phyloP scores from a whole-genome alignment of 30 jellyfish, hydroid and myxozoan genomes.

The Calvadosia cruxmelitensis region DNA sequence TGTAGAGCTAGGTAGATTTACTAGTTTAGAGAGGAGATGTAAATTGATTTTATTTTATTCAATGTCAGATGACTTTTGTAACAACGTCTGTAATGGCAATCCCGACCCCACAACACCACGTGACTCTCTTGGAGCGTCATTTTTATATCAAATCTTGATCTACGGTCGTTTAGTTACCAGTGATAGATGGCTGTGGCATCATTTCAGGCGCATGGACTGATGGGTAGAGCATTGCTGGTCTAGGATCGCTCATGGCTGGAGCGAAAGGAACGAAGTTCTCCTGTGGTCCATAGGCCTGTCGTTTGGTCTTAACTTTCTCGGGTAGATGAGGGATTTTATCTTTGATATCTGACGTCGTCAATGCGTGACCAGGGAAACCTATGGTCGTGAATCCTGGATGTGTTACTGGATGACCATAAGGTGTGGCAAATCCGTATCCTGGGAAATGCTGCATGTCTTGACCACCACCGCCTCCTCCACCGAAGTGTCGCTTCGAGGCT shows the following conservation, averaged over 20 bases:
- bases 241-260: constrained; percentile 1
- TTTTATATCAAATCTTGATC: too few relatives aligned
- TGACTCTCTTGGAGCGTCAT: too few relatives aligned
- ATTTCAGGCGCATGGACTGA: neutral
- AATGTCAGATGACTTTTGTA: too few relatives aligned
- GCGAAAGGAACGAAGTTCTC: constrained; percentile 3
- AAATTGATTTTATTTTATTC: too few relatives aligned
- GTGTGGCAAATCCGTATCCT: constrained; percentile 55
- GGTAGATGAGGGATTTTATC: constrained; percentile 48
- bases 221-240: constrained; percentile 1
- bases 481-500: constrained; percentile 45
- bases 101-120: too few relatives aligned
- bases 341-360: constrained; percentile 64
- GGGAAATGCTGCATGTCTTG: constrained; percentile 6
- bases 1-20: too few relatives aligned
- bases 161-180: neutral
- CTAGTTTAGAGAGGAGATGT: too few relatives aligned
- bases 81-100: too few relatives aligned
- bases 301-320: constrained; percentile 6
- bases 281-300: constrained; percentile 45
- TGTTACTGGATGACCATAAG: constrained; percentile 94
- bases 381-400: constrained; percentile 98
- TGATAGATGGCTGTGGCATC: neutral
- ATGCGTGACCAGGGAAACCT: constrained; percentile 95
- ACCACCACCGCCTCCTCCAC: constrained; percentile 23